Percentiles rank a stretch among this genome's conserved stretches.
phyloP scores from a whole-genome alignment of 2,113 vertebrate species.

The Bubalus kerabau region DNA sequence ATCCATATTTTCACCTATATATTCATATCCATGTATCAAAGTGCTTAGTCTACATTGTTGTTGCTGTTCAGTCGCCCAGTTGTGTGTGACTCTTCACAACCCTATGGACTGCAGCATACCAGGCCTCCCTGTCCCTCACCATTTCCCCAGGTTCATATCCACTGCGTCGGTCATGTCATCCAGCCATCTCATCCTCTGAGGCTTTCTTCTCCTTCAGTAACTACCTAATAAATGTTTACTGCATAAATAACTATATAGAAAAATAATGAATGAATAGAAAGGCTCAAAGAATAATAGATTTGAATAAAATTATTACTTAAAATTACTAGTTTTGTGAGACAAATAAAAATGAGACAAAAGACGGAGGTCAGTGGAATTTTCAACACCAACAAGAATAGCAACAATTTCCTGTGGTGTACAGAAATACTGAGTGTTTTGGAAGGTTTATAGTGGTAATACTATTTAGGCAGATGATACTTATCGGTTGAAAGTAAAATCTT shows the following conservation, averaged over 20 bases:
- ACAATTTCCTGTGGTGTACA: not conserved
- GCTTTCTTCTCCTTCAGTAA: not conserved
- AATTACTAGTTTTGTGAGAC: not conserved
- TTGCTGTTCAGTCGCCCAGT: not conserved
- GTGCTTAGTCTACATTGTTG: not conserved
- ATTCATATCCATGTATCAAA: not conserved
- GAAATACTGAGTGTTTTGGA: not conserved
- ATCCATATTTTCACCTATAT: not conserved
- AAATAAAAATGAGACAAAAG: not conserved
- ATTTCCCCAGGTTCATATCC: not conserved
- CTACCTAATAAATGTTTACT: not conserved
- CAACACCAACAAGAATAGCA: not conserved
- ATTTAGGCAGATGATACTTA: not conserved
- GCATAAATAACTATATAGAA: not conserved
- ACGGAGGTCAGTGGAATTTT: not conserved
- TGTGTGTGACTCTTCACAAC: not conserved
- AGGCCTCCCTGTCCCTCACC: not conserved
- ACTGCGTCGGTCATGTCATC: not conserved
- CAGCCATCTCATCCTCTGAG: not conserved
- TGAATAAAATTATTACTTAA: slow-evolving; percentile 18
- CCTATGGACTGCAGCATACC: not conserved
- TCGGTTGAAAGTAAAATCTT: not conserved
- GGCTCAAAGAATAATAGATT: not conserved
- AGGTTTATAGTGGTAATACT: not conserved
- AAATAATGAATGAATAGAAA: not conserved